These are phyloP conservation scores for Micronisus gabar DNA, from an alignment of 2,113 vertebrate species.

Conservation along the genomic window DNA sequence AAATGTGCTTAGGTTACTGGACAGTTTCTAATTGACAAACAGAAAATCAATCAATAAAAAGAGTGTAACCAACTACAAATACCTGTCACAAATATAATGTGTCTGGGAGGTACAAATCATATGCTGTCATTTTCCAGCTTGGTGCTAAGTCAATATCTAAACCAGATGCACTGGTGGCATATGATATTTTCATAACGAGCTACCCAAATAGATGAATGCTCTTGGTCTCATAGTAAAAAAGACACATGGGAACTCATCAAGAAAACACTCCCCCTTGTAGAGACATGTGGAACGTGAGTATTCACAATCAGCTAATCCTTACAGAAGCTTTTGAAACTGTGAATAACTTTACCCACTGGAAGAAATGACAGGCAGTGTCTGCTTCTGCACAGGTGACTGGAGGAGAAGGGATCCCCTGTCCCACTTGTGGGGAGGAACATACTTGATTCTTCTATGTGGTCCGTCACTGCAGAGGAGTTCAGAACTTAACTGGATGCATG, in stretches of 20 bases:
- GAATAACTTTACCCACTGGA: background rate
- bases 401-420: background rate
- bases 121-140: background rate
- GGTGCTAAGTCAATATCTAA: background rate
- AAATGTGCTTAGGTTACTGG: background rate
- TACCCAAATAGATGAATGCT: background rate
- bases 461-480: background rate
- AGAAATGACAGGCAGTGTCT: background rate
- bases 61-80: background rate
- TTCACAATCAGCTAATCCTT: background rate
- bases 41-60: background rate
- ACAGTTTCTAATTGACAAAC: background rate
- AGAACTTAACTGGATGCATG: background rate
- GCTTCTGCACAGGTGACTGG: background rate
- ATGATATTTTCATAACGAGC: background rate
- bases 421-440: background rate
- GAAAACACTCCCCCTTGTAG: background rate
- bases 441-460: fast-evolving
- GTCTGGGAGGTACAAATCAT: background rate
- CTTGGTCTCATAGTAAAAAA: background rate
- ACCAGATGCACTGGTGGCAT: background rate
- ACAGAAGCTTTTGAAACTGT: background rate
- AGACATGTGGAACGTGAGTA: background rate
- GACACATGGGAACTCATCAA: background rate
- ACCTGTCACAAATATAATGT: background rate